Evolutionary conservation across 2,113 vertebrate species (phyloP).

Genomic region (Dipodomys ordii): DNA sequence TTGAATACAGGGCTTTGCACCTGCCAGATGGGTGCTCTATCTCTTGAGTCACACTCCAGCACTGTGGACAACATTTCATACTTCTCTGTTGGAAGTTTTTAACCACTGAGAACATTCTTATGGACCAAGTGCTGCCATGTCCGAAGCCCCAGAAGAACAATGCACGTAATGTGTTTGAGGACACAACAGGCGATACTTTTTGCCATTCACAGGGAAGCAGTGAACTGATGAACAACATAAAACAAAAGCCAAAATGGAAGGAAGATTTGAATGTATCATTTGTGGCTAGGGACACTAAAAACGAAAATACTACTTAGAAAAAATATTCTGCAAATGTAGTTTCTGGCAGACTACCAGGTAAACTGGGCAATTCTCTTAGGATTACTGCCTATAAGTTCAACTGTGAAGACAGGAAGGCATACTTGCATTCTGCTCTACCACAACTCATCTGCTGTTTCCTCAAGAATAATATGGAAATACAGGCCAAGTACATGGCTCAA

Average conservation of each 20-base stretch:
- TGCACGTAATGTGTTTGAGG: slow-evolving; percentile 14
- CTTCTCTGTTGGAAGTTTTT: background rate
- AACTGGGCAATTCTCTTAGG: background rate
- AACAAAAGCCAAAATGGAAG: slow-evolving; percentile 41
- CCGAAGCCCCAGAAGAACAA: slow-evolving; percentile 34
- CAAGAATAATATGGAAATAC: slow-evolving; percentile 40
- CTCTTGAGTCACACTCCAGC: too few species aligned
- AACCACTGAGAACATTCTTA: slow-evolving; percentile 25
- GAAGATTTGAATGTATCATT: slow-evolving; percentile 23
- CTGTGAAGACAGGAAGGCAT: background rate
- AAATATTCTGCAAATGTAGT: slow-evolving; percentile 5
- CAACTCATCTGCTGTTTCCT: background rate
- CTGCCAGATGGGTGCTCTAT: too few species aligned
- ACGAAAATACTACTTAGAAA: background rate
- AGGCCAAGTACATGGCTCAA: background rate
- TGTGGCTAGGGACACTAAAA: slow-evolving; percentile 9
- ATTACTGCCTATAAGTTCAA: slow-evolving; percentile 13
- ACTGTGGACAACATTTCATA: background rate
- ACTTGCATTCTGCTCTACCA: background rate
- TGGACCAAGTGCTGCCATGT: background rate
- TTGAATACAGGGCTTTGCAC: too few species aligned
- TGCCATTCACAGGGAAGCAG: slow-evolving; percentile 27
- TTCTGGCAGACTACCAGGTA: slow-evolving; percentile 7
- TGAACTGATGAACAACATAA: slow-evolving; percentile 38
- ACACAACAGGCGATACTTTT: background rate